Evolutionary conservation across 1,140 invertebrate genomes (phyloP).

Genomic region (Zaprionus ghesquierei): DNA sequence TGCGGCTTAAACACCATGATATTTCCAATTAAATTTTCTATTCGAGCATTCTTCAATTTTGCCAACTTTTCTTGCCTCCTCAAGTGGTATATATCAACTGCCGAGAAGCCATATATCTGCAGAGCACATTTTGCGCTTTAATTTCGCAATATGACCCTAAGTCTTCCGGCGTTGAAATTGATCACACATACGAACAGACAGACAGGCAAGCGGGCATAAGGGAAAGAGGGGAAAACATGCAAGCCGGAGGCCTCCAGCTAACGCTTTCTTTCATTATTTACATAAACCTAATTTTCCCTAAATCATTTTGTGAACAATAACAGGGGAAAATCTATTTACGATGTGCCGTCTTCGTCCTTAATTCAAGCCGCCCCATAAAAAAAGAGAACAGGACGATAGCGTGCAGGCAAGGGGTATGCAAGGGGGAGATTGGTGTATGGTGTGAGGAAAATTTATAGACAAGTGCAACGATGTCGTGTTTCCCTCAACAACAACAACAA

Average conservation of each 20-base stretch:
- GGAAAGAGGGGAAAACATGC: neutral
- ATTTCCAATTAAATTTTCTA: neutral
- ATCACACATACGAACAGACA: conserved; percentile 44
- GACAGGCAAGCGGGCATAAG: neutral
- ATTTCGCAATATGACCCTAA: conserved; percentile 48
- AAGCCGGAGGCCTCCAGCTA: conserved; percentile 56
- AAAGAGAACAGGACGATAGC: conserved; percentile 35
- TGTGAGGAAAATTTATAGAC: conserved; percentile 64
- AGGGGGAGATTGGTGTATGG: conserved; percentile 27
- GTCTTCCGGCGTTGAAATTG: conserved; percentile 59
- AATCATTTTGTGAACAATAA: conserved; percentile 81
- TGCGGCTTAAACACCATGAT: neutral
- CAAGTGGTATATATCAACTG: neutral
- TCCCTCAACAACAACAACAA: conserved; percentile 22
- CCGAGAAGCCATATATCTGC: conserved; percentile 3
- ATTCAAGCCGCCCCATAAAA: conserved; percentile 35
- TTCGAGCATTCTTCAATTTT: neutral
- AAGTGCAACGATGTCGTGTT: conserved; percentile 51
- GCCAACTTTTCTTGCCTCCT: neutral
- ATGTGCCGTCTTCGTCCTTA: conserved; percentile 41
- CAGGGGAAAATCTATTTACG: conserved; percentile 77
- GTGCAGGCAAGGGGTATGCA: conserved; percentile 17
- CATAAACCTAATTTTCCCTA: conserved; percentile 82
- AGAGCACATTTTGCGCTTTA: conserved; percentile 27
- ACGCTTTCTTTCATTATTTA: conserved; percentile 71